phyloP scores from a whole-genome alignment of 2,113 vertebrate genomes.

The Atrichornis clamosus region DNA sequence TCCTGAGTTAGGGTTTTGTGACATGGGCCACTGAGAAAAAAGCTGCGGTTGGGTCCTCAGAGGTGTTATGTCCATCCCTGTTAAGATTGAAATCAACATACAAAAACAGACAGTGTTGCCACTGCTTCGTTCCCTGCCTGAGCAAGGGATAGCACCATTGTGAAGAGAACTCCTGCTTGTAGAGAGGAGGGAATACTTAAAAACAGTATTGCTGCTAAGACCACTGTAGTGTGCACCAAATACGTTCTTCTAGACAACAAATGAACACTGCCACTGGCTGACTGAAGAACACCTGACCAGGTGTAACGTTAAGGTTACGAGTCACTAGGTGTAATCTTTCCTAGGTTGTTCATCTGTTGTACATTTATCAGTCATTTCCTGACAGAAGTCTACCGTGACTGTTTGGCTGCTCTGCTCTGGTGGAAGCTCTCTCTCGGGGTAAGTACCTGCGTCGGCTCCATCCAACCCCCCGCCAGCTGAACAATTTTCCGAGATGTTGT shows the following conservation, averaged over 20 bases:
- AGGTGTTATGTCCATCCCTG: constrained; percentile 89
- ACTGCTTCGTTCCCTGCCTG: constrained; percentile 79
- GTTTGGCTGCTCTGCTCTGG: constrained; percentile 89
- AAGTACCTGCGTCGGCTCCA: constrained; percentile 76
- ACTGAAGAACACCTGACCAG: constrained; percentile 76
- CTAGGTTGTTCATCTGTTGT: constrained; percentile 97
- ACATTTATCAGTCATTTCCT: constrained; percentile 99
- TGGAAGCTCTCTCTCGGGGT: constrained; percentile 78
- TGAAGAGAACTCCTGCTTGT: constrained; percentile 78
- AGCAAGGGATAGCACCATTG: constrained; percentile 86
- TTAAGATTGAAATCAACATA: constrained; percentile 85
- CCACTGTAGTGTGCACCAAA: constrained; percentile 86
- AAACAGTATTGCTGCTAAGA: constrained; percentile 87
- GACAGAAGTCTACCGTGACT: constrained; percentile 98
- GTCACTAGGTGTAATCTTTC: constrained; percentile 89
- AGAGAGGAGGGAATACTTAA: constrained; percentile 80
- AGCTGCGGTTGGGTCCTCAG: constrained; percentile 90
- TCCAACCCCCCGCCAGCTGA: constrained; percentile 67
- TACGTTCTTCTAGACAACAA: constrained; percentile 78
- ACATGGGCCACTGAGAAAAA: constrained; percentile 90
- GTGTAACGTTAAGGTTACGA: constrained; percentile 66
- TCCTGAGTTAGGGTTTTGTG: constrained; percentile 99
- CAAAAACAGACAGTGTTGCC: constrained; percentile 82
- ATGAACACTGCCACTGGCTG: constrained; percentile 86
- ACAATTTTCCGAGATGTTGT: constrained; percentile 76